Base-by-base conservation (phyloP, 2,888 invertebrate species). In the Torymus tubicola region DNA sequence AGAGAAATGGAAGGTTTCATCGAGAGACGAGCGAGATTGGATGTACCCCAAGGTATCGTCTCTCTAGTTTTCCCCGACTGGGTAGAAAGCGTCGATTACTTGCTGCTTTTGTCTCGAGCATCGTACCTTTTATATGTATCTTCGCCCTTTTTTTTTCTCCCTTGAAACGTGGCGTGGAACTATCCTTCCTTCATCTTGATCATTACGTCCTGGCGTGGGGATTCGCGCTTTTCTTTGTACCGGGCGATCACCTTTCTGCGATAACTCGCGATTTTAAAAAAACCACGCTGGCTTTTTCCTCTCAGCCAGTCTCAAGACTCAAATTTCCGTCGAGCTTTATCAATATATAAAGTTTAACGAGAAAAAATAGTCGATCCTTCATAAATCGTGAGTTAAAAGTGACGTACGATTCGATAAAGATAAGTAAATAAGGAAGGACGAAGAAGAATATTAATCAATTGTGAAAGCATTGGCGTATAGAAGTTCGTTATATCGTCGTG, bases 1-100 rank as follows among this genome's bases (percentile, higher is more conserved):
- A n/a, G 61, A 65, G 78, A 86, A 86, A 87, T 85, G 85, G 85
- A 85, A 82, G 82, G 86, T 86, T 87, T 86, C 85, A 86, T 86
- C 85, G 86, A 82, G 75, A 74, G 83, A 31, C 31, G 76, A 70
- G 79, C 55, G 57, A 78, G 75, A 86, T 86, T 86, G 85, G 85
- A 86, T 84, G 85, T 83, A 82, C 78, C 81, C 81, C 63, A 78
- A 78, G 81, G 74, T 82, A 78, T 82, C 82, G 78, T 83, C 81
- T 83, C 81, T 84, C 76, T 81, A 71, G 78, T 82, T 83, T 80
- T 78, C 73, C 31, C 72, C 81, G 73, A 60, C 80, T 80, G 68
- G 65, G 31, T 3, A 70, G 79, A 83, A 84, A 84, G 82, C 84
- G 78, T 83, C 82, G 78, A 83, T 79, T 85, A 84, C 83, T 84